Evolutionary conservation across 1,140 invertebrate genomes (phyloP), one percentile per base, ranked within the genome.

Genomic region (Drosophila miranda): DNA sequence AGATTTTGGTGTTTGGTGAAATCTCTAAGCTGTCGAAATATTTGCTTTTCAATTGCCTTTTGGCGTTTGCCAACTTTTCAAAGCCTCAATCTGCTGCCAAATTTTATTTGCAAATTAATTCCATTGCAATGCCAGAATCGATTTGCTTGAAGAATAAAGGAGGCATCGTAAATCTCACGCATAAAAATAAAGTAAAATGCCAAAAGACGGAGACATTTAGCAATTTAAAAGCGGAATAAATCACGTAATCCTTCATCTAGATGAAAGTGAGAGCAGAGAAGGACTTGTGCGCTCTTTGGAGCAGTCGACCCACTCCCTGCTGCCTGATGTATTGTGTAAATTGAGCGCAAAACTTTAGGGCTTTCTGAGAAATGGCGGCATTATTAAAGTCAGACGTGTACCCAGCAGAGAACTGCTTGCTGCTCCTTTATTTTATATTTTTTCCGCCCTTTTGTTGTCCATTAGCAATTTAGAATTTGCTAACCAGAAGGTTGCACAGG

Each of bases 191-290:
- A 63, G 69, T 46, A 49, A 67, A 56, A 46, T 59, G 55, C 62
- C 58, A 79, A 59, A 64, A 72, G 62, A 49, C 62, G 52, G 66
- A 68, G 70, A 82, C 69, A 69, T 71, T 86, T 78, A 57, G 70
- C 82, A 87, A 86, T 87, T 86, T 72, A 63, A 75, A 87, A 87
- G 66, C 55, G 62, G 78, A 78, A 86, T 86, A 86, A 82, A 86
- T 86, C 71, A 75, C 19, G 23, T 30, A 26, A 41, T 52, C 49
- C 44, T 38, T 51, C 42, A 34, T 45, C 60, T 46, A 34, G 52
- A 46, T 64, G 53, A 72, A 72, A 38, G 34, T 38, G 34, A 38
- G 34, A 38, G 34, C 34, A 2, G 34, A 2, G 4, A 3, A 38
- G 34, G 50, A 44, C 60, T 62, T 66, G 45, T 30, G 49, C 34